phyloP scores from a whole-genome alignment of 2,888 invertebrate species.

The Meganola albula region DNA sequence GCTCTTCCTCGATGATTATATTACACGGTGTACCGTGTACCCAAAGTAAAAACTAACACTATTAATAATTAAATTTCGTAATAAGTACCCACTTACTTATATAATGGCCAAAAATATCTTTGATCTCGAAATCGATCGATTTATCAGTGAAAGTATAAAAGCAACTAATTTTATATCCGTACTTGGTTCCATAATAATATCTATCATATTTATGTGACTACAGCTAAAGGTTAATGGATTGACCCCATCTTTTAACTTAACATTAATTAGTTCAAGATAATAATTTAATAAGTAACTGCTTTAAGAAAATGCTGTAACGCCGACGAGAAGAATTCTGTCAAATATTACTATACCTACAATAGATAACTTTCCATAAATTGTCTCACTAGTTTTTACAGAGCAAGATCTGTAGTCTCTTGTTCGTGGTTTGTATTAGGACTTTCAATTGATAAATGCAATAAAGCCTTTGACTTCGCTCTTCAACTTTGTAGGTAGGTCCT shows the following conservation, averaged over 20 bases:
- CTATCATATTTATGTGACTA: slow-evolving; percentile 7
- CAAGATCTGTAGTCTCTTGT: too few relatives aligned
- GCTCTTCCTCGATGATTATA: too few relatives aligned
- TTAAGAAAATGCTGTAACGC: slow-evolving; percentile 11
- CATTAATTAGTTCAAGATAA: slow-evolving; percentile 17
- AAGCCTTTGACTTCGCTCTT: too few relatives aligned
- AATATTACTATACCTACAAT: too few relatives aligned
- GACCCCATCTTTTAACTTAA: slow-evolving; percentile 25
- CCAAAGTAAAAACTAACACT: neutral
- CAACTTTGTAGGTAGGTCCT: too few relatives aligned
- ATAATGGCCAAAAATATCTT: neutral
- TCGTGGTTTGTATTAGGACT: too few relatives aligned
- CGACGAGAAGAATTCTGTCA: too few relatives aligned
- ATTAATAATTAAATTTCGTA: neutral
- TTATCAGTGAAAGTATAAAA: slow-evolving; percentile 5
- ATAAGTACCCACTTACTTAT: neutral
- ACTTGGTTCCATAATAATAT: slow-evolving; percentile 6
- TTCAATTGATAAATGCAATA: too few relatives aligned
- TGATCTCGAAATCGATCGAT: slow-evolving; percentile 5
- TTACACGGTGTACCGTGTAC: too few relatives aligned
- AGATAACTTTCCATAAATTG: too few relatives aligned
- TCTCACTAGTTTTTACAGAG: too few relatives aligned
- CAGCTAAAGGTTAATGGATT: slow-evolving; percentile 35
- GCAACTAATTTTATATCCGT: slow-evolving; percentile 7
- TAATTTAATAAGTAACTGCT: slow-evolving; percentile 7